phyloP scores from a whole-genome alignment of 1,140 invertebrate genomes.

The Drosophila teissieri region DNA sequence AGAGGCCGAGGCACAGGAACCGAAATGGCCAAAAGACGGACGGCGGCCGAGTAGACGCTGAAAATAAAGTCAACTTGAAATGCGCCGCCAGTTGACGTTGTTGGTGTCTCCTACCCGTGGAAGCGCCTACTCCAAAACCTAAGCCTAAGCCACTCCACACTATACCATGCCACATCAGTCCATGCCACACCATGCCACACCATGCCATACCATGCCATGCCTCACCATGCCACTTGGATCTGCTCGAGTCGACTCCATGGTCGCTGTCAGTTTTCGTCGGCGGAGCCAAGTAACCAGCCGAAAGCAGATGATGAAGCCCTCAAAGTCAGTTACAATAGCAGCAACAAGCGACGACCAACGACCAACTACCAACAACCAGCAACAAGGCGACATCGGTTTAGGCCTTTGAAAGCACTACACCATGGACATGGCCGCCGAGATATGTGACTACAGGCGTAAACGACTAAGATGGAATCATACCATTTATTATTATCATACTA shows the following conservation, averaged over 20 bases:
- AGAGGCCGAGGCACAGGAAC: conserved; percentile 22
- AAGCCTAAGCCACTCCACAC: conserved; percentile 71
- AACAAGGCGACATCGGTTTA: conserved; percentile 76
- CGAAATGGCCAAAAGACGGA: conserved; percentile 30
- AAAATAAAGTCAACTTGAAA: conserved; percentile 83
- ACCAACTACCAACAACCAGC: conserved; percentile 43
- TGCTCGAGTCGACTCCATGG: conserved; percentile 40
- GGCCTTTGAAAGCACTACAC: conserved; percentile 74
- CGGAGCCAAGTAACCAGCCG: conserved; percentile 68
- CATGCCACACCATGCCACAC: conserved; percentile 6
- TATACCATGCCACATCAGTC: neutral
- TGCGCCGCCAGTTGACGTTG: conserved; percentile 66
- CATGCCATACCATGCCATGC: conserved; percentile 2
- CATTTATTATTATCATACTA: no score
- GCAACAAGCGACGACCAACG: conserved; percentile 34
- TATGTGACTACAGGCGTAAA: conserved; percentile 10
- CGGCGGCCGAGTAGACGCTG: conserved; percentile 40
- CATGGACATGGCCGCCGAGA: conserved; percentile 47
- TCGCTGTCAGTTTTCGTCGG: conserved; percentile 78
- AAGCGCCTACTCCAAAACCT: conserved; percentile 75
- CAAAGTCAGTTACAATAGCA: conserved; percentile 70
- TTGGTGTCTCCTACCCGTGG: conserved; percentile 72
- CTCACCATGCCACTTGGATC: conserved; percentile 15
- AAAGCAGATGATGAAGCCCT: conserved; percentile 83
- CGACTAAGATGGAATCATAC: neutral